A percentile compares a stretch with the other conserved stretches of the same genome.
These are phyloP conservation scores for Phyllotis vaccarum DNA, from an alignment of 2,797 vertebrate genomes.

Conservation along the genomic window DNA sequence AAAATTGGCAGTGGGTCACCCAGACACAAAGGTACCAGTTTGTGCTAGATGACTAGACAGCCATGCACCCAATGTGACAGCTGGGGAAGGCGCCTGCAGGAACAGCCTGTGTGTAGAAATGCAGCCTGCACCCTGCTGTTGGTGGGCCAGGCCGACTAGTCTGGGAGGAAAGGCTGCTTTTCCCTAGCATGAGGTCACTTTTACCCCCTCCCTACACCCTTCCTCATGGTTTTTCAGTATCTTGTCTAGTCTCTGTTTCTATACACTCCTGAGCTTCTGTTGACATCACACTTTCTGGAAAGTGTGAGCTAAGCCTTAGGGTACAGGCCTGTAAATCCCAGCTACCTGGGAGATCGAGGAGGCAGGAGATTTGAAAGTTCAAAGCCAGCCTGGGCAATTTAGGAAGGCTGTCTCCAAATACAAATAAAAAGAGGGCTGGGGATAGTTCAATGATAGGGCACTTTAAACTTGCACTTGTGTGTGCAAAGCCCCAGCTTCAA, in stretches of 20 bases:
- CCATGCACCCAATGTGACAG: background rate
- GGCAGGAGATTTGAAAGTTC: background rate
- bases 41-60: background rate
- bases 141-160: background rate
- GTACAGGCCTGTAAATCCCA: background rate
- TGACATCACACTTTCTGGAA: background rate
- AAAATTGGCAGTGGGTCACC: background rate
- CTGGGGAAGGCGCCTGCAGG: background rate
- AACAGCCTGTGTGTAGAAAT: background rate
- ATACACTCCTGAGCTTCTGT: background rate
- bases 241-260: background rate
- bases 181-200: background rate
- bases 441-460: background rate
- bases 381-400: background rate
- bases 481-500: background rate
- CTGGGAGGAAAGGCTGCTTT: background rate
- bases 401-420: background rate
- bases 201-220: background rate
- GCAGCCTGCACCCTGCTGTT: background rate
- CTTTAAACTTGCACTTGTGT: background rate
- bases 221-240: background rate
- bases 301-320: background rate
- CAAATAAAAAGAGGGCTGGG: background rate
- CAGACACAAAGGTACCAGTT: constrained; percentile 23
- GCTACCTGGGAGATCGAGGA: background rate